These are phyloP conservation scores for Scomber scombrus DNA, from an alignment of 2,113 vertebrate genomes.

Conservation along the genomic window DNA sequence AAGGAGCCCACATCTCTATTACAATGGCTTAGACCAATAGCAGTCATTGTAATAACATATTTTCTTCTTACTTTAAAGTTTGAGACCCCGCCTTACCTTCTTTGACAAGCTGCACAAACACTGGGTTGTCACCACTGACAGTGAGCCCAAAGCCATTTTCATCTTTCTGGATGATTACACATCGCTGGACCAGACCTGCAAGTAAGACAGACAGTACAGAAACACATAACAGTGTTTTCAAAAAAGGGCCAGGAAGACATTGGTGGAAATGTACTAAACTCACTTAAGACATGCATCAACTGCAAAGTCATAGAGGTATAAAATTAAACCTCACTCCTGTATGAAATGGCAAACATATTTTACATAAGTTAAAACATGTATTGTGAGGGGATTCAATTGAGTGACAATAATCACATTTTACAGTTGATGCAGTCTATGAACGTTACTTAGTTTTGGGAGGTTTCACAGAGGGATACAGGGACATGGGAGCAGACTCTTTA, in stretches of 20 bases:
- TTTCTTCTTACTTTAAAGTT: constrained; percentile 19
- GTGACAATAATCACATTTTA: not conserved
- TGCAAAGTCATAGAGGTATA: not conserved
- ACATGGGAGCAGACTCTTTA: no score
- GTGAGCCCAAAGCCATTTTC: constrained; percentile 99
- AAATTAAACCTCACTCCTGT: not conserved
- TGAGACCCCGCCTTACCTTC: constrained; percentile 87
- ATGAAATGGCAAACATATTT: not conserved
- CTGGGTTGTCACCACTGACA: constrained; percentile 98
- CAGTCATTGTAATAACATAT: constrained; percentile 7
- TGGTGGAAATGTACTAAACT: not conserved
- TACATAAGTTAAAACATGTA: not conserved
- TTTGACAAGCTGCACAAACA: constrained; percentile 99
- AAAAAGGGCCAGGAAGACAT: constrained; percentile 33
- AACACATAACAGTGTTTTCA: constrained; percentile 48
- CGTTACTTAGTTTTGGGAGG: not conserved
- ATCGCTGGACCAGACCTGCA: constrained; percentile 97
- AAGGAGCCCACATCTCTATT: constrained; percentile 2
- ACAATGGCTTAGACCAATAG: constrained; percentile 8
- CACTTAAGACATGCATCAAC: not conserved
- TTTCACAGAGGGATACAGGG: not conserved
- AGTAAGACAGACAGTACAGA: constrained; percentile 51
- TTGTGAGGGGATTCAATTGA: not conserved
- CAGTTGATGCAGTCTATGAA: not conserved
- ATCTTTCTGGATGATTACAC: constrained; percentile 98